Evolutionary conservation across 2,888 invertebrate genomes (phyloP).

Genomic region (Temnothorax unifasciatus): DNA sequence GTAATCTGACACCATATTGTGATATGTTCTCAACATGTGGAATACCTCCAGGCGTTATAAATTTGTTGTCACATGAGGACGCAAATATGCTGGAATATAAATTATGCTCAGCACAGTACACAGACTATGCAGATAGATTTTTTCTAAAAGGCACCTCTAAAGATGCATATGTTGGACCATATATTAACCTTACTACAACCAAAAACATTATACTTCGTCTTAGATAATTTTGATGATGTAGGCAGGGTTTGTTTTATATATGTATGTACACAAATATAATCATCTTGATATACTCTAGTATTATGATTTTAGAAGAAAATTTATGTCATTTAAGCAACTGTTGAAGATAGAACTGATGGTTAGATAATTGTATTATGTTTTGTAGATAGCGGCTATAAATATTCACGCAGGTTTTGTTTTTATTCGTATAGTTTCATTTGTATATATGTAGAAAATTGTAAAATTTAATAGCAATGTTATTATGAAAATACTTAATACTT

Average conservation of each 20-base stretch:
- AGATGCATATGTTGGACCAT: not conserved
- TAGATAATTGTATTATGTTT: not conserved
- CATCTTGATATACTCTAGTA: not conserved
- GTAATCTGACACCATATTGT: not conserved
- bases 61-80: conserved; percentile 7
- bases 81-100: not conserved
- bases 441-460: not conserved
- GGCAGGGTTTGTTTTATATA: not conserved
- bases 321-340: not conserved
- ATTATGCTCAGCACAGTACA: not conserved
- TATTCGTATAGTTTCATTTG: not conserved
- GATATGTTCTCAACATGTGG: not conserved
- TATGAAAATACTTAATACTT: too few relatives aligned
- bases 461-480: too few relatives aligned
- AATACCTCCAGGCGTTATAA: conserved; percentile 31
- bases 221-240: not conserved
- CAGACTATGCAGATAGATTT: not conserved
- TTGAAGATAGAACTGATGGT: not conserved
- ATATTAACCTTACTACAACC: not conserved
- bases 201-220: not conserved
- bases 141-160: not conserved
- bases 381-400: not conserved
- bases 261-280: not conserved
- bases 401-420: not conserved
- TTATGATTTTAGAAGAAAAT: not conserved